phyloP scores from a whole-genome alignment of 2,888 invertebrate species.

The Gari tellinella region DNA sequence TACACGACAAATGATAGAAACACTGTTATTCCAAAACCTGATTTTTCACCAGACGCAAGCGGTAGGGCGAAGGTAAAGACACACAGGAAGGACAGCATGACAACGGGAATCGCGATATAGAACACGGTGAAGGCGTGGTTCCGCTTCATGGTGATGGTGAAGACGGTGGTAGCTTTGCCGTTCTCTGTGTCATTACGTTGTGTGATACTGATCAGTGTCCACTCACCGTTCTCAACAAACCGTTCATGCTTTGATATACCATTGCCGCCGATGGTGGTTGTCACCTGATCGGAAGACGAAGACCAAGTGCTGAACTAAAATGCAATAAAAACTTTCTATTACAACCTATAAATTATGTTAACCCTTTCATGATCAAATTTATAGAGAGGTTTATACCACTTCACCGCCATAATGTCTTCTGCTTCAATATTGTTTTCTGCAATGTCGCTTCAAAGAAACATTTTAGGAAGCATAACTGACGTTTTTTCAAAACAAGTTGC shows the following conservation, averaged over 20 bases:
- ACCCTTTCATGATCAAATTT: too few relatives aligned
- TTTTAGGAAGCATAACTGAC: too few relatives aligned
- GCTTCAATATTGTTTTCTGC: too few relatives aligned
- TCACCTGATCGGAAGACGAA: conserved; percentile 26
- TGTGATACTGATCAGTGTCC: conserved; percentile 27
- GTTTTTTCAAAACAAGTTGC: too few relatives aligned
- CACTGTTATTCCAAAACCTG: conserved; percentile 41
- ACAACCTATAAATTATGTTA: too few relatives aligned
- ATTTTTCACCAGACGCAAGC: conserved; percentile 36
- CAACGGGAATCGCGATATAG: conserved; percentile 44
- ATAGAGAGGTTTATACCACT: too few relatives aligned
- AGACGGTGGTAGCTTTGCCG: conserved; percentile 26
- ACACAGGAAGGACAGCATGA: conserved; percentile 37
- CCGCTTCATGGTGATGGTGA: conserved; percentile 31
- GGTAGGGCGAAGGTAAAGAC: conserved; percentile 48
- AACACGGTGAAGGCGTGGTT: conserved; percentile 42
- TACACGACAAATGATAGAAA: conserved; percentile 53
- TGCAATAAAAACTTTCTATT: too few relatives aligned
- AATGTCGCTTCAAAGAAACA: too few relatives aligned
- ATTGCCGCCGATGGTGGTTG: conserved; percentile 27
- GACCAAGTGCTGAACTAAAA: conserved; percentile 53
- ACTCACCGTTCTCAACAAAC: conserved; percentile 47
- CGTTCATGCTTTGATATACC: conserved; percentile 36
- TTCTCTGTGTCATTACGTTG: conserved; percentile 27
- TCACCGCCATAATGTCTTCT: too few relatives aligned